Evolutionary conservation across 2,797 vertebrate species (phyloP), one percentile per base, ranked within the genome.

Genomic region (Sphenodon punctatus): DNA sequence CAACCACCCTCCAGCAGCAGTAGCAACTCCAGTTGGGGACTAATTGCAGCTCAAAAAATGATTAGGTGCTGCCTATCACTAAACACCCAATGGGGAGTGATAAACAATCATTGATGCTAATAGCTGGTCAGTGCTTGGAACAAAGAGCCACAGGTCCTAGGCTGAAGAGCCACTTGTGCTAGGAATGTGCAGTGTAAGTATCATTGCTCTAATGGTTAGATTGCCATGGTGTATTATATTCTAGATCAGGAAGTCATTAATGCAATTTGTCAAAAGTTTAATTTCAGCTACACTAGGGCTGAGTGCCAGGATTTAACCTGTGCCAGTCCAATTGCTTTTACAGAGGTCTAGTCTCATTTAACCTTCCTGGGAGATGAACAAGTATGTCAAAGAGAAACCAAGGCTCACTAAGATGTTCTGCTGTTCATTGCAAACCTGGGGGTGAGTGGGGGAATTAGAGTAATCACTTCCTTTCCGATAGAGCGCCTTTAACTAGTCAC

Each of bases 391-490:
- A 60, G n/a, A 80, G 80, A 68, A 58, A 67, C 74, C 49, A 70
- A 14, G 36, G 6, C 43, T 88, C 17, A 27, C 79, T 32, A 38
- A 63, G 23, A 73, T 65, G 20, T 65, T 42, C 43, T 78, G 56
- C n/a, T n/a, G n/a, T n/a, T n/a, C 9, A 16, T 86, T 88, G 12
- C 13, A n/a, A n/a, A n/a, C 77, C 13, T 13, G 68, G 25, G 15
- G 56, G 46, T 59, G 32, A 32, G 83, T 76, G 83, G 2, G 39
- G n/a, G n/a, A n/a, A n/a, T n/a, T n/a, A n/a, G n/a, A n/a, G n/a
- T n/a, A 85, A 78, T 64, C 12, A 53, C 78, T 80, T 89, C 41
- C 38, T 72, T 82, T n/a, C n/a, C n/a, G n/a, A n/a, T n/a, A n/a
- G n/a, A n/a, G 45, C 64, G 61, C 30, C 72, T 45, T 66, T 76